Evolutionary conservation across 37 sponge, comb jelly and placozoan genomes (phyloP).

Genomic region (Spongilla lacustris): DNA sequence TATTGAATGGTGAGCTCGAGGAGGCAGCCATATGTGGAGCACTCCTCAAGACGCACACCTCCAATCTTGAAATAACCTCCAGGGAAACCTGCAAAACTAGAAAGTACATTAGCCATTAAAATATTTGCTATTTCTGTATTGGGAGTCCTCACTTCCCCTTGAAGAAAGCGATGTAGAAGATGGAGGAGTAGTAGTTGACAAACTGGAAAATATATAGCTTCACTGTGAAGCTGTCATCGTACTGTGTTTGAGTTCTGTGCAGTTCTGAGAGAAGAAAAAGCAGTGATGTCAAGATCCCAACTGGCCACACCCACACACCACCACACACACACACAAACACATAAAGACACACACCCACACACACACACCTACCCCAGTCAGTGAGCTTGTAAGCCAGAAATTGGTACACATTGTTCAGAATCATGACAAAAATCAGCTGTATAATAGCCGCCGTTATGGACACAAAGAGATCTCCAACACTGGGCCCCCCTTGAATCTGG

Average conservation of each 20-base stretch:
- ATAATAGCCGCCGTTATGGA: slow-evolving; percentile 66
- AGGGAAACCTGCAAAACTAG: slow-evolving; percentile 68
- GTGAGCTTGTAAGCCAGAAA: slow-evolving; percentile 53
- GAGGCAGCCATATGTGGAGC: slow-evolving; percentile 78
- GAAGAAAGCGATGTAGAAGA: slow-evolving; percentile 87
- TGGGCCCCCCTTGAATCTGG: slow-evolving; percentile 23
- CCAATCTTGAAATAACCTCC: slow-evolving; percentile 53
- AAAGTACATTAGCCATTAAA: too few species aligned
- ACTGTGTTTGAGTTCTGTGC: slow-evolving; percentile 67
- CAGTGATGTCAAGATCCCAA: background rate
- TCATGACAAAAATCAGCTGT: slow-evolving; percentile 60
- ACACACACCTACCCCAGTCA: slow-evolving; percentile 62
- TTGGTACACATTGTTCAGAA: slow-evolving; percentile 67
- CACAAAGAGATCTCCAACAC: slow-evolving; percentile 56
- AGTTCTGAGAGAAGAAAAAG: slow-evolving; percentile 21
- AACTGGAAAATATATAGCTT: slow-evolving; percentile 75
- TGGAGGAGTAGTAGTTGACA: slow-evolving; percentile 67
- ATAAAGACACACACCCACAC: background rate
- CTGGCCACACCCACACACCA: too few species aligned
- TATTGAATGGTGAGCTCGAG: slow-evolving; percentile 79
- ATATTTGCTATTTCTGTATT: too few species aligned
- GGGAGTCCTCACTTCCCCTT: slow-evolving; percentile 68
- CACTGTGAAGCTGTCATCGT: slow-evolving; percentile 46
- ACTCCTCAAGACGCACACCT: slow-evolving; percentile 67
- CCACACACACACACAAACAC: background rate